These are phyloP conservation scores for Camponotus fellah DNA, from an alignment of 2,888 invertebrate genomes.

Conservation along the genomic window DNA sequence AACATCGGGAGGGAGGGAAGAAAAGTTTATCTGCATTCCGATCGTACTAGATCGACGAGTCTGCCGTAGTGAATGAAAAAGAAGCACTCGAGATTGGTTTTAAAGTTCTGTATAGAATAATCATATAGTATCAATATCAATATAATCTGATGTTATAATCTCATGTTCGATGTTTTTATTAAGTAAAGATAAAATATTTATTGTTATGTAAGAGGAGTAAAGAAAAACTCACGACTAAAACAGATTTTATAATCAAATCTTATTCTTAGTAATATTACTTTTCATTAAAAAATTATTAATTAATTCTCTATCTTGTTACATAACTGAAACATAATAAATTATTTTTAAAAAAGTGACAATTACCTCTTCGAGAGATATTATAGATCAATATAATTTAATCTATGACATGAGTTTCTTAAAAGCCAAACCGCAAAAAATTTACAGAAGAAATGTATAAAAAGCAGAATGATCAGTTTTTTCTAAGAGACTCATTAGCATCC, in stretches of 20 bases:
- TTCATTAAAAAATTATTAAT: background rate
- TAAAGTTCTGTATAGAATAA: constrained; percentile 23
- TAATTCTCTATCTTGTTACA: background rate
- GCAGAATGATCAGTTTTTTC: background rate
- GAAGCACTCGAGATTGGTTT: constrained; percentile 41
- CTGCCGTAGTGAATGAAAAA: background rate
- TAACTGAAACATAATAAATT: background rate
- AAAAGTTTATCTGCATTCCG: constrained; percentile 37
- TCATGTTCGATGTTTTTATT: background rate
- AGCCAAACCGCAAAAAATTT: background rate
- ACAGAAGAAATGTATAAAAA: background rate
- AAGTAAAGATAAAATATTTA: background rate
- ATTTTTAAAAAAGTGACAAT: background rate
- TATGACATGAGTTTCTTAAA: background rate
- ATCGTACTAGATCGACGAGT: constrained; percentile 33
- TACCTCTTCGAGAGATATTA: background rate
- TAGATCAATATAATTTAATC: constrained; percentile 6
- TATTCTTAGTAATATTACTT: constrained; percentile 21
- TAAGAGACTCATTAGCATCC: background rate
- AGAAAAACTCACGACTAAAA: constrained; percentile 8
- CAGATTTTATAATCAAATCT: constrained; percentile 2
- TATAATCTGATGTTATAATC: background rate
- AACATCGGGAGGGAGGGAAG: background rate
- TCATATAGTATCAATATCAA: background rate
- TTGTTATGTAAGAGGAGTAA: background rate